Evolutionary conservation across 2,113 vertebrate genomes (phyloP).

Genomic region (Acrocephalus kingi): DNA sequence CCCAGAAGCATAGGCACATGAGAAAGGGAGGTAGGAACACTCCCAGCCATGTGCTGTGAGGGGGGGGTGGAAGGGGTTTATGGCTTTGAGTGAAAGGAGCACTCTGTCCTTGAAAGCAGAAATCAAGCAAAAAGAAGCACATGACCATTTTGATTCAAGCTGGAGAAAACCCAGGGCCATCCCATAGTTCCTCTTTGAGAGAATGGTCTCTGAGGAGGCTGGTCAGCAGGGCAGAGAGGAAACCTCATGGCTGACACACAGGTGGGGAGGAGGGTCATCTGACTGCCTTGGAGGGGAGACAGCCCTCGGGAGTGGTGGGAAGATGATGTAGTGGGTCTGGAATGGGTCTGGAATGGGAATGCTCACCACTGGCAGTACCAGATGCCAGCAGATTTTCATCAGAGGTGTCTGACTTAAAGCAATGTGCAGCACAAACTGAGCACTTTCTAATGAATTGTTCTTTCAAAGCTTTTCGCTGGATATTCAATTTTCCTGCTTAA

Average conservation of each 20-base stretch:
- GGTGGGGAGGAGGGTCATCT: neutral
- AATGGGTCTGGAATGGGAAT: neutral
- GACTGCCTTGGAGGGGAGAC: neutral
- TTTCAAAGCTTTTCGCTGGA: neutral
- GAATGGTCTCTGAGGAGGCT: neutral
- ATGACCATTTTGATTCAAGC: neutral
- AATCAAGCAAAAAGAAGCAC: neutral
- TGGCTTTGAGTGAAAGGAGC: neutral
- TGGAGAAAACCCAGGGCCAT: neutral
- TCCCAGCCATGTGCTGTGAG: neutral
- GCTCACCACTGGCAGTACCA: neutral
- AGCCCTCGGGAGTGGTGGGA: neutral
- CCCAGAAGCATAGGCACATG: accelerated
- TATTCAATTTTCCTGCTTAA: slow-evolving; percentile 37
- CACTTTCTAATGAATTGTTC: neutral
- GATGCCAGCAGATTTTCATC: neutral
- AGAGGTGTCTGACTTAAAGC: neutral
- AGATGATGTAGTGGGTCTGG: neutral
- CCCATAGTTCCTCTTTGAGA: accelerated
- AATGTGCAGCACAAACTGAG: neutral
- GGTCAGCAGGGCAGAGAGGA: neutral
- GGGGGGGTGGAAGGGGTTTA: accelerated
- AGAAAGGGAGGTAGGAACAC: neutral
- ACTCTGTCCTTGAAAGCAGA: neutral
- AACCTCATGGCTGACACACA: neutral